These are phyloP conservation scores for Seira ritae DNA, from an alignment of 2,888 invertebrate species.

Conservation along the genomic window DNA sequence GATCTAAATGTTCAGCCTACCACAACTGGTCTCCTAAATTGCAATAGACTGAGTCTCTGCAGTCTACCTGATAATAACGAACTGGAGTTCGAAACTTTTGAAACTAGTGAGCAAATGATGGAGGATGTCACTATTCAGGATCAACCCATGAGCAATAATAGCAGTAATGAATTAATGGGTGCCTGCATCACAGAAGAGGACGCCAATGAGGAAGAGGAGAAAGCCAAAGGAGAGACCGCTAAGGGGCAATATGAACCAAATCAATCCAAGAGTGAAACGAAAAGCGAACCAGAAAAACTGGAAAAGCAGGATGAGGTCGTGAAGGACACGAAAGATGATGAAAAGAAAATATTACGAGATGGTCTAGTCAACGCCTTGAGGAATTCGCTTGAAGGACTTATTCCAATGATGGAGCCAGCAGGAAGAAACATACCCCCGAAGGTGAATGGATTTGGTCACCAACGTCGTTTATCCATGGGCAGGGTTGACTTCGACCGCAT, in stretches of 20 bases:
- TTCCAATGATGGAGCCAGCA: not conserved
- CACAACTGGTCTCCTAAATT: constrained; percentile 37
- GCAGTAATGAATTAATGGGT: not conserved
- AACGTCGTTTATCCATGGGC: constrained; percentile 32
- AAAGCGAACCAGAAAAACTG: no score
- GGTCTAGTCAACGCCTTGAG: not conserved
- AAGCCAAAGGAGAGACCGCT: not conserved
- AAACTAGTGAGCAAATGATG: not conserved
- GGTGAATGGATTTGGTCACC: constrained; percentile 28
- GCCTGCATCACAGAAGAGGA: constrained; percentile 2
- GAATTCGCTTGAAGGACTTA: not conserved
- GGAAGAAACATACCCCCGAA: not conserved
- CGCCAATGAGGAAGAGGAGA: not conserved
- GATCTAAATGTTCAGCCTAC: constrained; percentile 8
- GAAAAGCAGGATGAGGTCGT: not conserved
- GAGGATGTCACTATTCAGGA: constrained; percentile 34
- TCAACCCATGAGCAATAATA: constrained; percentile 39
- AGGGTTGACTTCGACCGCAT: constrained; percentile 39
- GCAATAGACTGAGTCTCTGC: constrained; percentile 52
- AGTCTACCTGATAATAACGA: constrained; percentile 53
- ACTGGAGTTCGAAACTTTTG: constrained; percentile 13
- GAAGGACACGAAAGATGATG: not conserved
- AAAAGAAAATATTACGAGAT: not conserved
- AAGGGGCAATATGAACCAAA: no score
- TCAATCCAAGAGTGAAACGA: no score